Base-by-base conservation (phyloP, 2,797 vertebrate species). In the Phalloptychus januarius region DNA sequence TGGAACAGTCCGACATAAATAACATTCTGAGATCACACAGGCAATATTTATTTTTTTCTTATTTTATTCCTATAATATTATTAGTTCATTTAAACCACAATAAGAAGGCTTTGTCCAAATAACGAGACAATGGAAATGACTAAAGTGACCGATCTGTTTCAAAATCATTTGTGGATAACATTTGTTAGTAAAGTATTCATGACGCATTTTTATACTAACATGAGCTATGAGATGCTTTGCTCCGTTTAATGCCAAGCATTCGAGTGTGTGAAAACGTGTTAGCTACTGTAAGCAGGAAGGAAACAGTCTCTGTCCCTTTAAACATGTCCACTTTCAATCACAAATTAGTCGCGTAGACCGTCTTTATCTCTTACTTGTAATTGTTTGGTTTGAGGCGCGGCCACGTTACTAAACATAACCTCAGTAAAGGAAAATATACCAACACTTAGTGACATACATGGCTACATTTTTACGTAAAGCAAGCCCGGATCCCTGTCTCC, bases 291-390 rank as follows among this genome's bases (percentile, higher is more conserved):
- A 92, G 48, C 89, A 87, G 89, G 90, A 90, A 91, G 91, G 79
- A 89, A 86, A 79, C 76, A 12, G 80, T 74, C 86, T 67, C 91
- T 94, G 93, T 94, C 92, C 75, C 94, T 96, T 95, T 95, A 95
- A 95, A 95, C 78, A 75, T 89, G 90, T 93, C 94, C 93, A 23
- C 89, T 85, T 78, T 90, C 88, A 91, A 86, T 86, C 85, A 87
- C 83, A 67, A 77, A 84, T 84, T 83, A 63, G 77, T 80, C 84
- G 86, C 85, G 87, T 84, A 83, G 88, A 86, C 91, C 91, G 90
- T 91, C 89, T 92, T 89, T 79, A 73, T 77, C 74, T 83, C 87
- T 90, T 84, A 80, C 88, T 89, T 82, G 15, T 50, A 20, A 18
- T 76, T 48, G 2, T 83, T 78, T 77, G n/a, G 63, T 25, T 16